Base-by-base conservation (phyloP, 2,113 vertebrate species). In the Sakesphorus luctuosus region DNA sequence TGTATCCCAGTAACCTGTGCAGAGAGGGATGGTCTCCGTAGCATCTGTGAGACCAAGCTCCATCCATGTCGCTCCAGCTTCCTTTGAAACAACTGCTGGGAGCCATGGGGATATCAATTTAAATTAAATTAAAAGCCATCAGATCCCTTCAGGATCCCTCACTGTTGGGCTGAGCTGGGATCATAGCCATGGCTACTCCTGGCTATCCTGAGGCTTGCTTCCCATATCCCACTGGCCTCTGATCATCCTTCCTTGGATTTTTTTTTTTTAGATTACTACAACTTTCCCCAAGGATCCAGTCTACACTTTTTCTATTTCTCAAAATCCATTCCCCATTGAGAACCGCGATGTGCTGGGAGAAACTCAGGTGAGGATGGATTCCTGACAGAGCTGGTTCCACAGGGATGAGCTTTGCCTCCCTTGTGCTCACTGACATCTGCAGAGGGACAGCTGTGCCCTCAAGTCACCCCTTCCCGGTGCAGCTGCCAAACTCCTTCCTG, bases 281-380 rank as follows among this genome's bases (percentile, higher is more conserved):
- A 99, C 99, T 43, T 99, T 99, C 94, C 99, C 99, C 72, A 99
- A 99, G 97, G 99, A 99, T 97, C 99, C 99, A 24, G 99, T 99
- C 95, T 99, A 98, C 97, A 99, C 99, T 61, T 99, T 99, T 97
- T 98, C 98, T 94, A 98, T 98, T 90, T 99, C 99, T 43, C 98
- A 98, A 85, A 99, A 98, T 74, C 99, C 98, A 44, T 99, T 99
- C 97, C 98, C 99, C 94, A 99, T 99, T 15, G 99, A 99, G 97
- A 99, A 99, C 98, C 98, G 99, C 2, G 99, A 99, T 1, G 98
- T 99, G 46, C 96, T 99, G 79, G 99, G 99, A 89, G 99, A 99
- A 93, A 99, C 99, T 52, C 99, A 99, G 98, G 99, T 99, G 91
- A 97, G 95, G 63, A 44, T 46, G 0, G 0, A 47, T 31, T 12